These are phyloP conservation scores for Strongylocentrotus purpuratus DNA, from an alignment of 35 echinoderm and acorn worm species.

Conservation along the genomic window DNA sequence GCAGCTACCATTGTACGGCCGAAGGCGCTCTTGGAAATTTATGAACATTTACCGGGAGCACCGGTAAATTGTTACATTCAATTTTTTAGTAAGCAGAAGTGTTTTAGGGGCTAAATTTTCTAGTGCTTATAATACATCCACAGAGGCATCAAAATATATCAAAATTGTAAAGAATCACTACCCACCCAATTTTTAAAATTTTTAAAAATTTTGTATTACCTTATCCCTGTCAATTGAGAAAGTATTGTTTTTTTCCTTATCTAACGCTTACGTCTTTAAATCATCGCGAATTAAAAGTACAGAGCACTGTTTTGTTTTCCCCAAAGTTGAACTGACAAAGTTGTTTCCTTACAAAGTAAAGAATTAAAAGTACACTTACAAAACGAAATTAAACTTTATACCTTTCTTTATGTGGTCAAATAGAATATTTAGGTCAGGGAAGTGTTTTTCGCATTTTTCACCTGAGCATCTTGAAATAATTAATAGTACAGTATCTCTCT, in stretches of 20 bases:
- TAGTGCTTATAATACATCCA: no score
- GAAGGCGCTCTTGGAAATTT: no score
- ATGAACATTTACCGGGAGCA: no score
- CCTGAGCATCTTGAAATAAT: constrained; percentile 2
- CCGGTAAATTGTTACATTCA: no score
- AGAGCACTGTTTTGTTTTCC: neutral
- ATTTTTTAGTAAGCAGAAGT: no score
- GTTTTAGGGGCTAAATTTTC: no score
- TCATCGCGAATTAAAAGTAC: neutral
- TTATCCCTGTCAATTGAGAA: no score
- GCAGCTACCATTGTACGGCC: no score
- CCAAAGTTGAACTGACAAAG: neutral
- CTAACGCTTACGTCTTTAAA: neutral
- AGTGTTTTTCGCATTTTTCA: constrained; percentile 5
- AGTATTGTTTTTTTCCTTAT: neutral
- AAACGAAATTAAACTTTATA: neutral
- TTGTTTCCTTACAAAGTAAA: neutral
- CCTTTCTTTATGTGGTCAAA: neutral
- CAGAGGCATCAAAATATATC: no score
- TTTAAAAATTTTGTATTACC: no score
- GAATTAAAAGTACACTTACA: neutral
- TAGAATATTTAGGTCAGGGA: neutral
- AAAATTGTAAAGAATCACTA: no score
- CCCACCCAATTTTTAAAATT: no score
- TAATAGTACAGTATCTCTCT: neutral